Evolutionary conservation across 2,797 vertebrate species (phyloP).

Genomic region (Chaetodon trifasciatus): DNA sequence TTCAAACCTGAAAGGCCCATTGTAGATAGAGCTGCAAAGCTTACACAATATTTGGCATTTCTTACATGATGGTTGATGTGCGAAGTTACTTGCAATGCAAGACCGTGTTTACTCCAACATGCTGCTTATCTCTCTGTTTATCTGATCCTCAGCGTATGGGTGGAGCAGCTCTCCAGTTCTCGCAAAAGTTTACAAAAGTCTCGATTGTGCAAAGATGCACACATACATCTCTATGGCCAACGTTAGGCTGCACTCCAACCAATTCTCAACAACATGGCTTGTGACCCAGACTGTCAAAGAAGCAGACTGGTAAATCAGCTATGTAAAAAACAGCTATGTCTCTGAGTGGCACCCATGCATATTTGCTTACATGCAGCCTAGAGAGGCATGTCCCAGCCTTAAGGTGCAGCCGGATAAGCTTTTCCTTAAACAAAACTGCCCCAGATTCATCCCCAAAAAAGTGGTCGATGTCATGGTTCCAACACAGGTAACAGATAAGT

Average conservation of each 20-base stretch:
- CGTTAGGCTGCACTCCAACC: background rate
- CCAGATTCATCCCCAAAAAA: too few relatives aligned
- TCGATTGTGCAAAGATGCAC: background rate
- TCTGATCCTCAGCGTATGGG: background rate
- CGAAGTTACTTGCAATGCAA: background rate
- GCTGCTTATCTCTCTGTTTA: background rate
- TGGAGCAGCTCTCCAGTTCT: background rate
- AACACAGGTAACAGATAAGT: too few relatives aligned
- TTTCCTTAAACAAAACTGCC: too few relatives aligned
- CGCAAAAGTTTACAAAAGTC: background rate
- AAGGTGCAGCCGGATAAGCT: background rate
- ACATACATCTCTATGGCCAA: background rate
- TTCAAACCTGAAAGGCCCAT: background rate
- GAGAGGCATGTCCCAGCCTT: background rate
- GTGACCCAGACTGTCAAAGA: background rate
- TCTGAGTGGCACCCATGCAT: background rate
- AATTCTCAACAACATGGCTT: background rate
- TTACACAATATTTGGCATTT: background rate
- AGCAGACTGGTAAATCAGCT: background rate
- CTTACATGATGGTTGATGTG: background rate
- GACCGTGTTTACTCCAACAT: background rate
- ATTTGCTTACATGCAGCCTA: background rate
- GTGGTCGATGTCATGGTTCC: too few relatives aligned
- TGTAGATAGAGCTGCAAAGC: background rate
- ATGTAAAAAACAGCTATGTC: too few relatives aligned